phyloP scores from a whole-genome alignment of 1,140 invertebrate genomes.

The Drosophila insularis region DNA sequence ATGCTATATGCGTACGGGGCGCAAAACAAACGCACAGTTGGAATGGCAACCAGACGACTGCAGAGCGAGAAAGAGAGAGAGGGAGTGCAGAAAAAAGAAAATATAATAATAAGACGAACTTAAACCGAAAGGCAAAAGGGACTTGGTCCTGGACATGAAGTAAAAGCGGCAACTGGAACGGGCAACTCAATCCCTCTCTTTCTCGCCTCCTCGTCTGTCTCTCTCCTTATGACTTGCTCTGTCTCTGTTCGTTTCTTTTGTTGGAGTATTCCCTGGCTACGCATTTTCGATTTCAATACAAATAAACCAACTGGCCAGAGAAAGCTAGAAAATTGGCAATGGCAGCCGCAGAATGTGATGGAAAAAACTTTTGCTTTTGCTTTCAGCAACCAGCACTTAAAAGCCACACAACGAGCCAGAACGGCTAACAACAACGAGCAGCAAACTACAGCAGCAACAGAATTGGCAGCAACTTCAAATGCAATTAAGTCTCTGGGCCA shows the following conservation, averaged over 20 bases:
- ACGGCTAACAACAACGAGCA: background rate
- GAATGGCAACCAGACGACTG: slow-evolving; percentile 19
- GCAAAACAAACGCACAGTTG: slow-evolving; percentile 69
- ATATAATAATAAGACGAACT: slow-evolving; percentile 61
- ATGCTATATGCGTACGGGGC: slow-evolving; percentile 75
- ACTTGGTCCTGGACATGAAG: slow-evolving; percentile 11
- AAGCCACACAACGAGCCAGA: slow-evolving; percentile 29
- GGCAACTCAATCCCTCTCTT: slow-evolving; percentile 34
- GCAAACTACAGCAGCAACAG: slow-evolving; percentile 16
- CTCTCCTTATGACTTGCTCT: slow-evolving; percentile 3
- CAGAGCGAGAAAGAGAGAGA: background rate
- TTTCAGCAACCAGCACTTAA: slow-evolving; percentile 70
- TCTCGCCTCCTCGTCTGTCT: background rate
- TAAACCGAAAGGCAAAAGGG: slow-evolving; percentile 14
- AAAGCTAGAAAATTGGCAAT: slow-evolving; percentile 70
- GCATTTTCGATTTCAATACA: slow-evolving; percentile 79
- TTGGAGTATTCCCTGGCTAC: slow-evolving; percentile 57
- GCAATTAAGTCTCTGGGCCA: slow-evolving; percentile 66
- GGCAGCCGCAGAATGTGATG: slow-evolving; percentile 59
- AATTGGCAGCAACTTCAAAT: slow-evolving; percentile 62
- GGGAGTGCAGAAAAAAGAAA: slow-evolving; percentile 33
- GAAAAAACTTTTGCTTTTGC: slow-evolving; percentile 74
- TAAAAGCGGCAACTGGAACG: slow-evolving; percentile 16
- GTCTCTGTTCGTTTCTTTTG: slow-evolving; percentile 12
- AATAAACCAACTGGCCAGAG: slow-evolving; percentile 55